Percentiles rank a stretch among this genome's conserved stretches.
These are phyloP conservation scores for Protomyctophum bolini DNA, from an alignment of 2,113 vertebrate species.

Conservation along the genomic window DNA sequence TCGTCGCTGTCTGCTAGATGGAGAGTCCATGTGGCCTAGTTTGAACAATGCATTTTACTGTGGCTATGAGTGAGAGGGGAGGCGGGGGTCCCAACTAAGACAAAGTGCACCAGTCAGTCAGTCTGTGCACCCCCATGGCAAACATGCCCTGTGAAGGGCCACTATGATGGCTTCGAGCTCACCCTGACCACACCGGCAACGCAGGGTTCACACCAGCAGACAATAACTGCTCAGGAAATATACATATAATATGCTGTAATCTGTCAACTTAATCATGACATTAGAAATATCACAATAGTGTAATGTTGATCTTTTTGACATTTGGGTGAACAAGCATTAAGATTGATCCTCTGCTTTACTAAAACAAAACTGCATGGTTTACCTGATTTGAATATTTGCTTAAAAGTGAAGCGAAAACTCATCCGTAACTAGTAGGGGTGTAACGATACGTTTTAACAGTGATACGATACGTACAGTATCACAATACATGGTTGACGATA, in stretches of 20 bases:
- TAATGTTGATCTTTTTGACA: too few species aligned
- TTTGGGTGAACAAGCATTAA: not conserved
- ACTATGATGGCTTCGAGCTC: slow-evolving; percentile 11
- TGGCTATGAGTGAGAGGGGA: slow-evolving; percentile 27
- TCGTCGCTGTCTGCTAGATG: slow-evolving; percentile 26
- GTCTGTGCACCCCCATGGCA: slow-evolving; percentile 26
- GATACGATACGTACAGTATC: too few species aligned
- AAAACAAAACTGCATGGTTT: not conserved
- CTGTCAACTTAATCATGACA: not conserved
- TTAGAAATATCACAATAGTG: not conserved
- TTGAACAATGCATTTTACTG: slow-evolving; percentile 69
- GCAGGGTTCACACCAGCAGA: not conserved
- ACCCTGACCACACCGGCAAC: slow-evolving; percentile 8
- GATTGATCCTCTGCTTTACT: not conserved
- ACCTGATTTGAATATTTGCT: not conserved
- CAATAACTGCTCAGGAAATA: not conserved
- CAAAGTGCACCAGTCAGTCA: slow-evolving; percentile 60
- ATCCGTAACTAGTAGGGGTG: not conserved
- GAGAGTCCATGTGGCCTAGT: slow-evolving; percentile 64
- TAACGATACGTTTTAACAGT: too few species aligned
- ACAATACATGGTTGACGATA: too few species aligned
- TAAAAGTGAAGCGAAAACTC: not conserved
- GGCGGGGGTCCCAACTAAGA: slow-evolving; percentile 43
- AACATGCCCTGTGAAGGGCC: slow-evolving; percentile 17
- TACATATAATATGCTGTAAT: not conserved